Evolutionary conservation across 2,797 vertebrate species (phyloP).

Genomic region (Choloepus didactylus): DNA sequence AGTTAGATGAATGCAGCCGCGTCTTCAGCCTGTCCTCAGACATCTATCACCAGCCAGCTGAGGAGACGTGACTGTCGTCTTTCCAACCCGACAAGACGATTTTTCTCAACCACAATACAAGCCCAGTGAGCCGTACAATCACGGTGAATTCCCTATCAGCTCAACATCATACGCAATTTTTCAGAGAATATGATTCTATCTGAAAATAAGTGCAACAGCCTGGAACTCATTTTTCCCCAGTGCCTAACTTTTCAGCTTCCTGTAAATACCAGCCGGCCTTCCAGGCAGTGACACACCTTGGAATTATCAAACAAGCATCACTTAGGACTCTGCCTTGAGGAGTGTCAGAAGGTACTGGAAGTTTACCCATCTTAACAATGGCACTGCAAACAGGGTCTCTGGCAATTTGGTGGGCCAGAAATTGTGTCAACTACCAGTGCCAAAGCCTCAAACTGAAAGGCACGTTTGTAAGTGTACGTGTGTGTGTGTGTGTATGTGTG

Average conservation of each 20-base stretch:
- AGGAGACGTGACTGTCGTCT: conserved; percentile 64
- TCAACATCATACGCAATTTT: conserved; percentile 73
- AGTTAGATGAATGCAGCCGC: neutral
- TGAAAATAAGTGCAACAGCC: conserved; percentile 75
- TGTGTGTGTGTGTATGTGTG: neutral
- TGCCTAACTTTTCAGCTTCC: conserved; percentile 75
- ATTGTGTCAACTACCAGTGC: neutral
- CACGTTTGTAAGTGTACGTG: neutral
- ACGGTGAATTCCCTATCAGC: conserved; percentile 75
- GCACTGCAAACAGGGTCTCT: conserved; percentile 12
- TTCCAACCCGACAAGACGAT: conserved; percentile 31
- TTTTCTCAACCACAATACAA: conserved; percentile 71
- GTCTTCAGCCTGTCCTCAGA: conserved; percentile 67
- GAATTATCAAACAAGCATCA: neutral
- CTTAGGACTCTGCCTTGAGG: conserved; percentile 9
- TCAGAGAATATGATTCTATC: conserved; percentile 81
- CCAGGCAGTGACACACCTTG: conserved; percentile 54
- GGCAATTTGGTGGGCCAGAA: neutral
- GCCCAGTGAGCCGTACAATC: conserved; percentile 76
- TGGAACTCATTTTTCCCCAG: conserved; percentile 79
- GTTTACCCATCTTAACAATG: conserved; percentile 16
- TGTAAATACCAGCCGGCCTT: conserved; percentile 74
- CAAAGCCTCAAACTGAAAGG: neutral
- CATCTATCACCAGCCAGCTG: conserved; percentile 70
- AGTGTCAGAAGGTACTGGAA: conserved; percentile 15